Base-by-base conservation (phyloP, 2,797 vertebrate species). In the Octomys mimax region DNA sequence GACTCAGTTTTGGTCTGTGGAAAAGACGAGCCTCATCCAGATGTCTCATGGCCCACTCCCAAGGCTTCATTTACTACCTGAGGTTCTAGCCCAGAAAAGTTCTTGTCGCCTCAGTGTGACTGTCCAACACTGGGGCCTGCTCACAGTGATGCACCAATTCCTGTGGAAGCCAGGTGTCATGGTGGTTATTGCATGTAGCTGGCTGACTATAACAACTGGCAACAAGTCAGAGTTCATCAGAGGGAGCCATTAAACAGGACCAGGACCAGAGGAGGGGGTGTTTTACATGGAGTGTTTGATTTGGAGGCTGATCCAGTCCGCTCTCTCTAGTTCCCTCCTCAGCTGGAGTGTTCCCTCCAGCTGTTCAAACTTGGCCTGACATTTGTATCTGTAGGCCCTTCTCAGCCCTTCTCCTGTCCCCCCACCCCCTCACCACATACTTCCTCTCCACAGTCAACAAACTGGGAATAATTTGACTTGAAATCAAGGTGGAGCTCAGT, bases 401-500 rank as follows among this genome's bases (percentile, higher is more conserved):
- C 92, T n/a, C 24, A 84, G 75, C 52, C 71, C 21, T 16, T 79
- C 22, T 73, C 9, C 59, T 54, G 54, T 5, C 61, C 39, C 82
- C 64, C 42, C n/a, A 31, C 39, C 52, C 39, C 49, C 26, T 21
- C 42, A n/a, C 70, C 68, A 95, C 95, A 97, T 96, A 97, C 98
- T 95, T 94, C 95, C 96, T 96, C 98, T 97, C 61, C 21, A 83
- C 87, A 95, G 26, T 89, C 97, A 97, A 97, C 96, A 97, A 96
- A 97, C 95, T 97, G 97, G 96, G 98, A 98, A 97, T 98, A 98
- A 98, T 98, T 97, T 97, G 97, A 98, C 95, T 98, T 95, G 97
- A 98, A 98, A 98, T 98, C 97, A 98, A 98, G 97, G 98, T 98
- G 98, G 96, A 98, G 93, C 89, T 98, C 95, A 88, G 92, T 96